phyloP scores from a whole-genome alignment of 2,888 invertebrate genomes.

The Rotaria sp. region DNA sequence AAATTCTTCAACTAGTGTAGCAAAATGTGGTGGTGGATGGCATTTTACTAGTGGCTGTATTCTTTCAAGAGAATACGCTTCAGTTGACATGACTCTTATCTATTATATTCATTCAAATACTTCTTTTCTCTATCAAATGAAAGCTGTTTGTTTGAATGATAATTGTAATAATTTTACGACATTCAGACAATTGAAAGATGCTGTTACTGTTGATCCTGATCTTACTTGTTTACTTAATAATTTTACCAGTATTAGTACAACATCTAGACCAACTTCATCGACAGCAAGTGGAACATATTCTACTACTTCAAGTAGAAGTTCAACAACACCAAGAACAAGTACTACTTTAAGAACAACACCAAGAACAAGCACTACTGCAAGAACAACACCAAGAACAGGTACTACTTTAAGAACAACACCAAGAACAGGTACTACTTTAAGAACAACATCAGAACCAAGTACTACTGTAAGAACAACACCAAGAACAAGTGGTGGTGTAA shows the following conservation, averaged over 20 bases:
- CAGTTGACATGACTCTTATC: neutral
- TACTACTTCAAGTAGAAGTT: too few relatives aligned
- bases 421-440: neutral
- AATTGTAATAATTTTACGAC: neutral
- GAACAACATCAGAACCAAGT: neutral
- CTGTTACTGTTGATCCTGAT: neutral
- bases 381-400: neutral
- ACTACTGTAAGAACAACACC: neutral
- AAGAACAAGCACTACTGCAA: neutral
- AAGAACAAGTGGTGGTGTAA: neutral
- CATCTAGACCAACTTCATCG: neutral
- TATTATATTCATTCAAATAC: neutral
- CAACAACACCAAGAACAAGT: too few relatives aligned
- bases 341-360: too few relatives aligned
- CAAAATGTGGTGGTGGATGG: neutral
- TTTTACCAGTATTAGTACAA: neutral
- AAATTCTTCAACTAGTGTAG: neutral
- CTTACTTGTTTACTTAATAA: neutral
- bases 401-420: neutral
- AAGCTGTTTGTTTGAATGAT: neutral
- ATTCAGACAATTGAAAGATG: neutral
- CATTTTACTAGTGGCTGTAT: neutral
- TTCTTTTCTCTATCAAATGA: neutral
- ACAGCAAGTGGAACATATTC: too few relatives aligned
- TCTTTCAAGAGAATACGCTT: too few relatives aligned